Conservation (phyloP, 1,140 invertebrate genomes). For the Bombus sylvicola region DNA sequence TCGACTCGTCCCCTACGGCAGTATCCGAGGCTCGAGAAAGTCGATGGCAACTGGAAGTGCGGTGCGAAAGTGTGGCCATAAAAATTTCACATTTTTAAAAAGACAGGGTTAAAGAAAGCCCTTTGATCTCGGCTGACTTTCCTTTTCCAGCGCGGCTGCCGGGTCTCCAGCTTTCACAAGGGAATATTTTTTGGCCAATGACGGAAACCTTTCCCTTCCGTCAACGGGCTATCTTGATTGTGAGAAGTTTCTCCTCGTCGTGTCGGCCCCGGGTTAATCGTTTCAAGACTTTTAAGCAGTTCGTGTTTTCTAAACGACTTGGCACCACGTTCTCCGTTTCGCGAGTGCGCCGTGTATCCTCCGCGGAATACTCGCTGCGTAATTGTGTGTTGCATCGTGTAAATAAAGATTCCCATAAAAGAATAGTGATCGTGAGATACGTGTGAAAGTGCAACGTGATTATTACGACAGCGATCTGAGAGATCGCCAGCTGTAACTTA, state of each 20-base stretch:
- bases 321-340: neutral
- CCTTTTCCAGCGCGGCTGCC: slow-evolving; percentile 37
- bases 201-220: slow-evolving; percentile 66
- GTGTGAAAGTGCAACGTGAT: neutral
- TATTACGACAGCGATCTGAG: neutral
- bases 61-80: slow-evolving; percentile 62
- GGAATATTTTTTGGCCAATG: slow-evolving; percentile 61
- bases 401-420: neutral
- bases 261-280: slow-evolving; percentile 25
- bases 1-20: slow-evolving; percentile 33
- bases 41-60: slow-evolving; percentile 11
- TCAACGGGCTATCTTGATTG: slow-evolving; percentile 38
- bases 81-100: slow-evolving; percentile 77
- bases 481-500: neutral
- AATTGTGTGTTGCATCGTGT: neutral
- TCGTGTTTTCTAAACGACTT: slow-evolving; percentile 7
- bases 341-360: neutral
- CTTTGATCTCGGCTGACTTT: slow-evolving; percentile 57
- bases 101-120: slow-evolving; percentile 63
- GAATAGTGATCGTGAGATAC: neutral
- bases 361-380: neutral
- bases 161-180: slow-evolving; percentile 3
- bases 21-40: slow-evolving; percentile 6
- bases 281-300: neutral
- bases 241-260: slow-evolving; percentile 37